These are phyloP conservation scores for Pipra filicauda DNA, from an alignment of 2,113 vertebrate species.

Conservation along the genomic window DNA sequence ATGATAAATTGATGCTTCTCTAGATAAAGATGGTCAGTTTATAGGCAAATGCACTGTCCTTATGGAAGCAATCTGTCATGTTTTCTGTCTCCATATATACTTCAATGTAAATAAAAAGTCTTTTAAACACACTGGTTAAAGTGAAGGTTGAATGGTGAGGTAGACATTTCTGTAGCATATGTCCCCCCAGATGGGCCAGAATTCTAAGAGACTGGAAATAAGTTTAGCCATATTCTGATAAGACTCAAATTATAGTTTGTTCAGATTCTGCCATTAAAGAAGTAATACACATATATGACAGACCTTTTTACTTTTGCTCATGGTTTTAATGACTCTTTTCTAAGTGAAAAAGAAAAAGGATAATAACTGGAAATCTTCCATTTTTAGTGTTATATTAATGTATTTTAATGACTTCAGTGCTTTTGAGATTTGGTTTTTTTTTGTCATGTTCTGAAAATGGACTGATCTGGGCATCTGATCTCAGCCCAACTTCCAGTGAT, in stretches of 20 bases:
- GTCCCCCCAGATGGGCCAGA: not conserved
- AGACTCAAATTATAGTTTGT: not conserved
- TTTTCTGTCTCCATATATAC: not conserved
- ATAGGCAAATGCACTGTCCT: not conserved
- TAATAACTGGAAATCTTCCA: not conserved
- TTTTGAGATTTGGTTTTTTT: not conserved
- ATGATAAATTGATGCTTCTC: not conserved
- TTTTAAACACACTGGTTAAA: not conserved
- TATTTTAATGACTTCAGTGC: not conserved
- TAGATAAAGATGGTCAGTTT: not conserved
- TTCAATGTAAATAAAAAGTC: not conserved
- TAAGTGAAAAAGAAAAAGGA: not conserved
- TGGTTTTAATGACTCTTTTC: not conserved
- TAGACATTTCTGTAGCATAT: not conserved
- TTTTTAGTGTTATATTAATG: not conserved
- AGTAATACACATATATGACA: not conserved
- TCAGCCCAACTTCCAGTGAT: not conserved
- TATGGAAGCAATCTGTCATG: not conserved
- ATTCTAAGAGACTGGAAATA: not conserved
- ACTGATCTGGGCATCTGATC: not conserved
- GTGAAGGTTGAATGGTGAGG: not conserved
- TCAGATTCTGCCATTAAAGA: not conserved
- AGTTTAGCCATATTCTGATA: not conserved
- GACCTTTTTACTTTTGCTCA: not conserved
- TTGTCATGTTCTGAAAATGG: not conserved